phyloP scores from a whole-genome alignment of 1,140 invertebrate genomes.

The Muscidifurax raptorellus region DNA sequence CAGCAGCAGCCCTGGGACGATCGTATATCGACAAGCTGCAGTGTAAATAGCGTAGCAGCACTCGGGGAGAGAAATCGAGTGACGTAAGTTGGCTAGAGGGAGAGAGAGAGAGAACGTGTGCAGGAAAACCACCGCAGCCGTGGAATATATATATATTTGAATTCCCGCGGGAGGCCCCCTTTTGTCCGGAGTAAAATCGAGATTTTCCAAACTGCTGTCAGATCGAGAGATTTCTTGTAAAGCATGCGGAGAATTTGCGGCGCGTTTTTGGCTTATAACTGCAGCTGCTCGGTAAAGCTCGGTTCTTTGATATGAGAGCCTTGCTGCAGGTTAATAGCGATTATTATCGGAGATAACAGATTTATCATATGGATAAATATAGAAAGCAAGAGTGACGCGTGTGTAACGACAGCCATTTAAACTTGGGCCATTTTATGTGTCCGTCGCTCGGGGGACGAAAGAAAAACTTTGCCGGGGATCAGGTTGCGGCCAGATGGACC shows the following conservation, averaged over 20 bases:
- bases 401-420: slow-evolving; percentile 3
- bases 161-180: background rate
- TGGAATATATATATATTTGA: background rate
- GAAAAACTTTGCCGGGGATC: slow-evolving; percentile 20
- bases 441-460: background rate
- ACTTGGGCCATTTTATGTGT: background rate
- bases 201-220: slow-evolving; percentile 10
- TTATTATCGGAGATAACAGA: background rate
- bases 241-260: background rate
- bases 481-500: slow-evolving; percentile 31
- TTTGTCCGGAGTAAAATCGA: slow-evolving; percentile 13
- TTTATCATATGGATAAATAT: background rate
- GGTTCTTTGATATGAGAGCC: too few species aligned
- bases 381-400: slow-evolving; percentile 1
- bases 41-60: slow-evolving; percentile 12
- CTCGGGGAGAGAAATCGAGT: background rate
- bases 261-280: background rate
- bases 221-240: background rate
- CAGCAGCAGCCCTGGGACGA: background rate
- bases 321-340: too few species aligned
- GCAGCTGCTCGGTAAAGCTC: too few species aligned
- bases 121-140: background rate
- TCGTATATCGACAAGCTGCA: slow-evolving; percentile 3
- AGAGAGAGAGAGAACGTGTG: background rate
- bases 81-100: slow-evolving; percentile 7